Percentiles rank a stretch among this genome's conserved stretches.
Evolutionary conservation across 2,888 invertebrate species (phyloP).

Genomic region (Orthonychiurus folsomi): DNA sequence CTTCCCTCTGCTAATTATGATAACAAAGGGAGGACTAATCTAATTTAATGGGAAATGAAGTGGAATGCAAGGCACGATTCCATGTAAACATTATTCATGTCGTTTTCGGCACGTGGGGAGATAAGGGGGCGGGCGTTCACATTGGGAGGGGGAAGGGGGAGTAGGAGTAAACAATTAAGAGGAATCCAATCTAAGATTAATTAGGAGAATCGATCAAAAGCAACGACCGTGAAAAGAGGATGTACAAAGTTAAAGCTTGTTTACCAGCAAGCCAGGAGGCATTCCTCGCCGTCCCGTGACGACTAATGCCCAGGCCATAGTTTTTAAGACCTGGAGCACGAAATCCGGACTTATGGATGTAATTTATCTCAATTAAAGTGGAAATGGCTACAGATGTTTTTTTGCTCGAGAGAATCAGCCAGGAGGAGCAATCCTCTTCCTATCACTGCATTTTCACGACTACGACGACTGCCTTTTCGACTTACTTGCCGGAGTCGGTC

Average conservation of each 20-base stretch:
- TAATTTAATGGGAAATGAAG: too few species aligned
- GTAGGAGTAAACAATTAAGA: neutral
- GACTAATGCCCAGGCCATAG: neutral
- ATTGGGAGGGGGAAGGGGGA: too few species aligned
- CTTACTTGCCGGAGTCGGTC: too few species aligned
- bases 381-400: neutral
- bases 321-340: neutral
- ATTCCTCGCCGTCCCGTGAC: neutral
- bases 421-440: neutral
- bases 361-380: neutral
- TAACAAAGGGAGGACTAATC: too few species aligned
- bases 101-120: too few species aligned
- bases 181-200: neutral
- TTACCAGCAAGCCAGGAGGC: neutral
- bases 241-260: neutral
- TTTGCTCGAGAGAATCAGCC: too few species aligned
- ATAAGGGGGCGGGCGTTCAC: too few species aligned
- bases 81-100: neutral
- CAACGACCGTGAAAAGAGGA: neutral
- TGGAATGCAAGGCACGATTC: too few species aligned
- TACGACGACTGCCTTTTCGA: too few species aligned
- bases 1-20: neutral
- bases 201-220: neutral
- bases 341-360: conserved; percentile 1
- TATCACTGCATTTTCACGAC: too few species aligned